phyloP scores from a whole-genome alignment of 2,113 vertebrate species.

The Platichthys stellatus region DNA sequence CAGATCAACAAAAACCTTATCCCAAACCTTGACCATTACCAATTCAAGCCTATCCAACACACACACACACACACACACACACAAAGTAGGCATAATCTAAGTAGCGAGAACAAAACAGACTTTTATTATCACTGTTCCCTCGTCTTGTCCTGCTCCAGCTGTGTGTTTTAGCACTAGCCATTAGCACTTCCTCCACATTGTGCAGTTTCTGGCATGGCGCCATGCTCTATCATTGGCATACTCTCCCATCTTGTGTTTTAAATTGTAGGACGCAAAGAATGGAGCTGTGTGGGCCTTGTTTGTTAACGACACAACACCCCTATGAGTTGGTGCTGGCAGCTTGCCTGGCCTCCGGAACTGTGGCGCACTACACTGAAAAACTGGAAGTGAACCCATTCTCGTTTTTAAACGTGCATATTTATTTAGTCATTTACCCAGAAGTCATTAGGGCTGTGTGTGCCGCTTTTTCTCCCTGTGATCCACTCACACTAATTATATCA shows the following conservation, averaged over 20 bases:
- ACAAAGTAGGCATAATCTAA: not conserved
- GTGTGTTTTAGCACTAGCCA: conserved; percentile 73
- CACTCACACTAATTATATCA: conserved; percentile 74
- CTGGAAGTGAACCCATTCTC: conserved; percentile 74
- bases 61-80: not conserved
- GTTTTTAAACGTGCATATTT: conserved; percentile 77
- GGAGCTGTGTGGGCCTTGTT: conserved; percentile 76
- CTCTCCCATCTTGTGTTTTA: conserved; percentile 72
- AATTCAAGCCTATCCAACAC: not conserved
- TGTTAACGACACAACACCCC: conserved; percentile 81
- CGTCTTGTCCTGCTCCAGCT: conserved; percentile 67
- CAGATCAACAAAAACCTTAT: no score
- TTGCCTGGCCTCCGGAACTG: conserved; percentile 71
- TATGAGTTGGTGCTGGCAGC: conserved; percentile 78
- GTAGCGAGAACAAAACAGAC: conserved; percentile 13
- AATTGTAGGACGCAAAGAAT: conserved; percentile 80
- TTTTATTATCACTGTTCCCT: conserved; percentile 38
- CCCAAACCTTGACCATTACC: no score
- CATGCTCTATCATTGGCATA: conserved; percentile 74
- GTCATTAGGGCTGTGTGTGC: conserved; percentile 66
- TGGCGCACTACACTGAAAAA: conserved; percentile 65
- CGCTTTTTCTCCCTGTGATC: conserved; percentile 62
- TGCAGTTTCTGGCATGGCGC: conserved; percentile 69
- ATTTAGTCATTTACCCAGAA: conserved; percentile 77
- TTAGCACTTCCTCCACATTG: conserved; percentile 74